phyloP scores from a whole-genome alignment of 2,797 vertebrate species.

The Cynodonichthys magdalenae region DNA sequence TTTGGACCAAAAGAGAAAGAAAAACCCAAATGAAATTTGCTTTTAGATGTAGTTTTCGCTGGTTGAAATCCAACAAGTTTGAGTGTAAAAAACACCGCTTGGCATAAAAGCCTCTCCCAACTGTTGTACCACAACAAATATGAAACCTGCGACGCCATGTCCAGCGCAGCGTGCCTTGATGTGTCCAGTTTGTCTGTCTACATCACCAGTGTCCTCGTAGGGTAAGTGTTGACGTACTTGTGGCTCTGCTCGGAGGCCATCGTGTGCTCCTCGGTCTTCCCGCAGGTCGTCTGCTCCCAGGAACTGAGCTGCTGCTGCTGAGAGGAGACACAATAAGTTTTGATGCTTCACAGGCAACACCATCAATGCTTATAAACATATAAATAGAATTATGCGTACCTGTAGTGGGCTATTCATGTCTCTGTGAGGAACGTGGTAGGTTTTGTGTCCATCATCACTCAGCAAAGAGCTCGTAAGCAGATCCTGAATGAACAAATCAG shows the following conservation, averaged over 20 bases:
- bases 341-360: neutral
- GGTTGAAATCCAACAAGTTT: conserved; percentile 89
- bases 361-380: neutral
- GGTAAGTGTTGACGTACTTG: conserved; percentile 92
- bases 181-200: conserved; percentile 77
- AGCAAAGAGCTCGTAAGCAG: conserved; percentile 92
- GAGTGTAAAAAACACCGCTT: conserved; percentile 83
- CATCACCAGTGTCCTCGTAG: conserved; percentile 94
- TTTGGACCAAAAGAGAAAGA: conserved; percentile 69
- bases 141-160: conserved; percentile 60
- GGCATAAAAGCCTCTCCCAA: conserved; percentile 90
- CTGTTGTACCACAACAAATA: conserved; percentile 98
- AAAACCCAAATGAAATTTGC: conserved; percentile 71
- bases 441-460: conserved; percentile 88
- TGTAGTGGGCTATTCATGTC: conserved; percentile 79
- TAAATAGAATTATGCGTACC: conserved; percentile 59
- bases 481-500: conserved; percentile 77
- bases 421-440: conserved; percentile 84
- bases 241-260: conserved; percentile 86
- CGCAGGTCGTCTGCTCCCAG: conserved; percentile 92
- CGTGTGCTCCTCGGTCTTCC: conserved; percentile 91
- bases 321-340: conserved; percentile 1
- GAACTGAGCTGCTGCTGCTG: conserved; percentile 84
- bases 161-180: conserved; percentile 70
- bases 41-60: conserved; percentile 83